phyloP scores from a whole-genome alignment of 2,888 invertebrate species.

The Cerceris rybyensis region DNA sequence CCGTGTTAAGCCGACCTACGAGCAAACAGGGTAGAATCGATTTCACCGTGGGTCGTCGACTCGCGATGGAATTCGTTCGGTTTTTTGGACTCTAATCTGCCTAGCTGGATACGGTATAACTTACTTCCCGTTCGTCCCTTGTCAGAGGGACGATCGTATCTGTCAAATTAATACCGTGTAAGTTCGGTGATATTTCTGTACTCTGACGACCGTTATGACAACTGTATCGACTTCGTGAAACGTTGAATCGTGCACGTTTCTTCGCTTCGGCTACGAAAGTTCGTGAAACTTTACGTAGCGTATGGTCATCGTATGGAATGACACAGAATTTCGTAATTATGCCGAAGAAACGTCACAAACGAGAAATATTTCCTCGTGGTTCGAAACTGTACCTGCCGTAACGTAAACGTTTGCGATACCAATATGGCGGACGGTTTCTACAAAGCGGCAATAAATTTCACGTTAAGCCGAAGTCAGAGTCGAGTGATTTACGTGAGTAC shows the following conservation, averaged over 20 bases:
- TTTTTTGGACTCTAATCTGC: slow-evolving; percentile 52
- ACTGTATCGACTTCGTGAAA: slow-evolving; percentile 25
- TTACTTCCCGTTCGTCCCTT: slow-evolving; percentile 22
- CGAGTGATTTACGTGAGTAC: slow-evolving; percentile 74
- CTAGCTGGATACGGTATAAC: slow-evolving; percentile 32
- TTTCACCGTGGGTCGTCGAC: slow-evolving; percentile 47
- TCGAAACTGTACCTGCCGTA: slow-evolving; percentile 39
- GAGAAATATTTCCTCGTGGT: slow-evolving; percentile 49
- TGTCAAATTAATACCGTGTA: slow-evolving; percentile 54
- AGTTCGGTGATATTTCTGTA: slow-evolving; percentile 20
- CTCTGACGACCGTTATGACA: slow-evolving; percentile 15
- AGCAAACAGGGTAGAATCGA: slow-evolving; percentile 57
- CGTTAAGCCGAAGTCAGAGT: slow-evolving; percentile 72
- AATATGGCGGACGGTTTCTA: slow-evolving; percentile 58
- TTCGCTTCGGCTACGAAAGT: neutral
- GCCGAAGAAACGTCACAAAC: slow-evolving; percentile 40
- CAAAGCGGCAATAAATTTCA: slow-evolving; percentile 73
- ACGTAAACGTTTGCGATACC: slow-evolving; percentile 68
- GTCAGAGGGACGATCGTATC: slow-evolving; percentile 43
- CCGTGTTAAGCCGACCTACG: slow-evolving; percentile 56
- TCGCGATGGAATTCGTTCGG: slow-evolving; percentile 44
- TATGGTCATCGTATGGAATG: slow-evolving; percentile 25
- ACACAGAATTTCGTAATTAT: slow-evolving; percentile 47
- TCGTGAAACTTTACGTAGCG: slow-evolving; percentile 20
- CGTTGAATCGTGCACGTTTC: neutral